Base-by-base conservation (phyloP, 2,888 invertebrate genomes). In the Microctonus aethiopoides region DNA sequence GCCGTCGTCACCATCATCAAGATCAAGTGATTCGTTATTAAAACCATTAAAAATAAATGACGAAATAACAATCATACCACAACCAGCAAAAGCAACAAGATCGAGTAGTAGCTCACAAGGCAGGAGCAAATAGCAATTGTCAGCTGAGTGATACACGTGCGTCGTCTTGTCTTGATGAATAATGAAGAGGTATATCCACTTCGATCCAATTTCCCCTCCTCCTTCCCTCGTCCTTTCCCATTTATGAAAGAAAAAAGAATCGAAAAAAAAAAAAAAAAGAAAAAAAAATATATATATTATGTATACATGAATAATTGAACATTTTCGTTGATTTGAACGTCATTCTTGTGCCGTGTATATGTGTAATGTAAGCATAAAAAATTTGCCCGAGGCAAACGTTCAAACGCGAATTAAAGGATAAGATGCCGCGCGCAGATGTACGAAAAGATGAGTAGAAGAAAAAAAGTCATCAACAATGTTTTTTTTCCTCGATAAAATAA, bases 61-160 rank as follows among this genome's bases (percentile, higher is more conserved):
- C 85, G 95, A 95, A 87, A 95, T 95, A 79, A 95, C 95, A 72
- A 95, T 95, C 79, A 95, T 94, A 88, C 94, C 95, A 77, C 95
- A 95, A 85, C 93, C 95, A 75, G 91, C 92, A 72, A 90, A 89
- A 65, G 82, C 83, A 71, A 83, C 80, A 69, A 84, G 86, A 80
- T 83, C 83, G 22, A 59, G 59, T 67, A 54, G 54, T 63, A 74
- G 77, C 67, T 79, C 81, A 65, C 82, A 84, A 76, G 79, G 83
- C 75, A 84, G 86, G 78, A 78, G 80, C 74, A 86, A 86, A 86
- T 86, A 86, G 84, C 86, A 86, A 85, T 83, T 80, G 80, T 83
- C 81, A 76, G 77, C 79, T 70, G 82, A 84, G 81, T 77, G 76
- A 77, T 81, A 83, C 78, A 79, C 76, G 77, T 81, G 80, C 20